Evolutionary conservation across 2,888 invertebrate genomes (phyloP), one percentile per base, ranked within the genome.

Genomic region (Carabus problematicus): DNA sequence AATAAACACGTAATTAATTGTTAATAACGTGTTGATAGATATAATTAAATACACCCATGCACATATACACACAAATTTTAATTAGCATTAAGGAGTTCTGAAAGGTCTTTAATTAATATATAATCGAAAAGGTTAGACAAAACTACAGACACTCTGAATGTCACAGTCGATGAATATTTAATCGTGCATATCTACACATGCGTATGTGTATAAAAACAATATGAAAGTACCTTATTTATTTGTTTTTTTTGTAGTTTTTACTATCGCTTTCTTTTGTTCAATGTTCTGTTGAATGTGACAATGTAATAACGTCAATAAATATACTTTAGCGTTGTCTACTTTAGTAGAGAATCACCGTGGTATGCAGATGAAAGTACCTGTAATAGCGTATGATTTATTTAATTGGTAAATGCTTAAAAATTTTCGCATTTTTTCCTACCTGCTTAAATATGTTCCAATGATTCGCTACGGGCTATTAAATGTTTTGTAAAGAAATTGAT

Each of bases 321-420:
- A 52, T 52, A 7, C 8, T 12, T 52, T 52, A 16, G 11, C 16
- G 3, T 52, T 52, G 16, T 7, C 19, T 6, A 18, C 14, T 52
- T 18, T 16, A 29, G 19, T 8, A 3, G 16, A 52, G 52, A 18
- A 52, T 18, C 4, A 52, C 4, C 18, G 19, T 52, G 12, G 39
- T 60, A 43, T 52, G 52, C 40, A 63, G 49, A 62, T 42, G 62
- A 63, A 63, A 63, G 62, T 63, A 40, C n/a, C 4, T 3, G 47
- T 12, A 47, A 41, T 29, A 49, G 41, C 18, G 8, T 49, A 63
- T 63, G 62, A 63, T 52, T 63, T 52, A 63, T 63, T 63, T 47
- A 49, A 52, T 16, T 61, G 43, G 47, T 9, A 61, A 61, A 61
- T 47, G 9, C 9, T 58, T 40, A 42, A 52, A 58, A 39, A 42